phyloP scores from a whole-genome alignment of 2,113 vertebrate species.

The Chrysochloris asiatica region DNA sequence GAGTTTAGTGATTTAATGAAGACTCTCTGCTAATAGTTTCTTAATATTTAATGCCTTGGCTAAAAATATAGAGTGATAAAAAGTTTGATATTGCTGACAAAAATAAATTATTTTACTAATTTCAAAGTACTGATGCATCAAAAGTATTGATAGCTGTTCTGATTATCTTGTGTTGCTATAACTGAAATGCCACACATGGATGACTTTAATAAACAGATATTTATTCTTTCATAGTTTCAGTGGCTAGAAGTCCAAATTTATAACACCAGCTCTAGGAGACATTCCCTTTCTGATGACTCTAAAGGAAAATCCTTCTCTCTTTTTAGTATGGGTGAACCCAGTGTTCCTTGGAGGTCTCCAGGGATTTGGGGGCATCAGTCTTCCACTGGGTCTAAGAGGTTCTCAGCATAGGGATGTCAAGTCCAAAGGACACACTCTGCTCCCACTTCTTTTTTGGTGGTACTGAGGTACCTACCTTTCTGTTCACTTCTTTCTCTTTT shows the following conservation, averaged over 20 bases:
- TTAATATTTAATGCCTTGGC: constrained; percentile 65
- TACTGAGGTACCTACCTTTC: neutral
- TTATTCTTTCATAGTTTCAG: neutral
- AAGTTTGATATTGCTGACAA: constrained; percentile 52
- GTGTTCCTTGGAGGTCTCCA: neutral
- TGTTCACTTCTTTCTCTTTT: neutral
- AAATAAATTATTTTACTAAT: constrained; percentile 41
- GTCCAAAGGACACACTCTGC: neutral
- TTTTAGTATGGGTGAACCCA: neutral
- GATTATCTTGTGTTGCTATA: neutral
- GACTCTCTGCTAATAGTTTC: constrained; percentile 51
- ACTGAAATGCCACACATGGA: neutral
- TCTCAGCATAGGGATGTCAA: neutral
- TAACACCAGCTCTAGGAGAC: too few species aligned
- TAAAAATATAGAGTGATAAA: constrained; percentile 45
- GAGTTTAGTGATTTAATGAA: constrained; percentile 62
- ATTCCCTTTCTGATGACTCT: neutral
- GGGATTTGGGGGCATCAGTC: neutral
- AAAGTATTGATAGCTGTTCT: neutral
- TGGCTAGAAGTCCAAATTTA: neutral
- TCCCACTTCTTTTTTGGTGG: neutral
- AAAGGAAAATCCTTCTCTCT: neutral
- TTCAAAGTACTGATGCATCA: neutral
- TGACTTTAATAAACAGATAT: neutral
- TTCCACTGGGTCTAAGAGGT: neutral